Base-by-base conservation (phyloP, 2,888 invertebrate genomes). In the Ashinkailepas kermadecensis region DNA sequence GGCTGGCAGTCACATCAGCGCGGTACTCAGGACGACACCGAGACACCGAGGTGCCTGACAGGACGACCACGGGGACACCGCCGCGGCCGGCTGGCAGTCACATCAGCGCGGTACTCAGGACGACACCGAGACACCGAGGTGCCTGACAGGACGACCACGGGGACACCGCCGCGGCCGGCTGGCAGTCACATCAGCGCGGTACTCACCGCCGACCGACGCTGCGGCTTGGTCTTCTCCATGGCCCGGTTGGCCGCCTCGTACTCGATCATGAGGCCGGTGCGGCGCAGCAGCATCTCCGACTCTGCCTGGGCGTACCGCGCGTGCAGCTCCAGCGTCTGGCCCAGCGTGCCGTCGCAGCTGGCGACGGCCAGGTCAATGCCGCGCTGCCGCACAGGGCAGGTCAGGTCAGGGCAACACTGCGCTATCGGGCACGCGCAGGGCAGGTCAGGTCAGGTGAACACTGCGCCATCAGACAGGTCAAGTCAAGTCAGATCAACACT, bases 291-390 rank as follows among this genome's bases (percentile, higher is more conserved):
- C 85, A 85, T 85, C 57, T 82, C 83, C 25, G 81, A 82, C 81
- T 85, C 84, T 12, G 84, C 81, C 39, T 83, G 87, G 80, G 87
- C 84, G 84, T 87, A 87, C 84, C 87, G 85, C 8, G 85, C 81
- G 82, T 86, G 86, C n/a, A 88, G 84, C 80, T 87, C 87, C 58
- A 88, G 84, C 57, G 86, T 86, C 81, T 86, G 86, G 13, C 87
- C 87, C 64, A 88, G 81, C 8, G 86, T 87, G 79, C 85, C 85
- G 67, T 81, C 87, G 8, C 15, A 13, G 21, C 74, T 74, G 56
- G 74, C 56, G 4, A 56, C 7, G 18, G 54, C 12, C 54, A 74
- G 56, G 74, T 74, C 74, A 6, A 74, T 56, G 8, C 74, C 74
- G 10, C 74, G 54, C 74, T 74, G 74, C 39, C 18, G 11, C 25